Evolutionary conservation across 1,140 invertebrate genomes (phyloP), one percentile per base, ranked within the genome.

Genomic region (Caenorhabditis briggsae): DNA sequence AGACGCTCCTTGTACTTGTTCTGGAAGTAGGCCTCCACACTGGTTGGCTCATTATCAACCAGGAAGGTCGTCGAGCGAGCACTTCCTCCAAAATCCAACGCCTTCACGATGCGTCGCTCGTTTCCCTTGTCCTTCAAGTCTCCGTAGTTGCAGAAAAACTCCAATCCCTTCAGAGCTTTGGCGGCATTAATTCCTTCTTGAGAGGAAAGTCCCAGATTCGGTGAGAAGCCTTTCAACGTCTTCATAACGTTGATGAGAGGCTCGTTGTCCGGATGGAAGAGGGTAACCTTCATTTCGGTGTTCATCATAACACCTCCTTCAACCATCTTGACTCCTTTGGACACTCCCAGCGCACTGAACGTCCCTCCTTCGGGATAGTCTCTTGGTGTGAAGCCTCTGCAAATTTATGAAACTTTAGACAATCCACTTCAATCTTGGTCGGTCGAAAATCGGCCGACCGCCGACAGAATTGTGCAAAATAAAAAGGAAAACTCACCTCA

Each of bases 211-310:
- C 53, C 53, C 18, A 78, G 12, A 23, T 48, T 43, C 9, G 46
- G 7, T 0, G 6, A 25, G 70, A 78, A 78, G 8, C 46, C 7
- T 11, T 0, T n/a, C 2, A 20, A 78, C 2, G 43, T 23, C 14
- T 78, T n/a, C 9, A 78, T n/a, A 1, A 78, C 8, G 0, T 78
- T 46, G 7, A 78, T 9, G 20, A 78, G 46, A 20, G 43, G 18
- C 14, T 3, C 11, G 46, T 78, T 7, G n/a, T 78, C 70, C 46
- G 46, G 70, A 50, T 78, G 70, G 70, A 78, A 78, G 12, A 78
- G 14, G 0, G 70, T 78, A 1, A 8, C 12, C 11, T 78, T 78
- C 46, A 78, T 46, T 78, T 33, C 33, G 33, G 33, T 33, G 33
- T 33, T 33, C 33, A 33, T 33, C 33, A 33, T 33, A 33, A 33